phyloP scores from a whole-genome alignment of 1,140 invertebrate genomes.

The Hormaphis cornu region DNA sequence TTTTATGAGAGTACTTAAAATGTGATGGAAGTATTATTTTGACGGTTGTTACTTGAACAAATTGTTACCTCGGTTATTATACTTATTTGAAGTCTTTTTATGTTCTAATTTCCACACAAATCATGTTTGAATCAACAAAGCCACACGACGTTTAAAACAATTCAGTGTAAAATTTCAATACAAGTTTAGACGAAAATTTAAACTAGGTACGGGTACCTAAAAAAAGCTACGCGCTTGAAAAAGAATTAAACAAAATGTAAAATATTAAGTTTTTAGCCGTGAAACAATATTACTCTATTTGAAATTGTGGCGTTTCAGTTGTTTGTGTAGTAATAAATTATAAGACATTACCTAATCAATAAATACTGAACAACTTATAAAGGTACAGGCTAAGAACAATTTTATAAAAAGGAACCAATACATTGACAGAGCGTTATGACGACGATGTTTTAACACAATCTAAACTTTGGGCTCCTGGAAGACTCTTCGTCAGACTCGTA shows the following conservation, averaged over 20 bases:
- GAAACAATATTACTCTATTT: not conserved
- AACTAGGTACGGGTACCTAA: not conserved
- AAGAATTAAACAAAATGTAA: not conserved
- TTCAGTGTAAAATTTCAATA: too few relatives aligned
- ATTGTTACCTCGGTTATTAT: too few relatives aligned
- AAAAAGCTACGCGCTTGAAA: not conserved
- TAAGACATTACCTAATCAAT: not conserved
- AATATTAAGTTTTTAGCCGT: too few relatives aligned
- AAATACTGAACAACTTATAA: conserved; percentile 19
- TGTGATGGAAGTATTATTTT: not conserved
- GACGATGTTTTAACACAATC: not conserved
- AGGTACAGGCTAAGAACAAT: conserved; percentile 2
- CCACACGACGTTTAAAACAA: too few relatives aligned
- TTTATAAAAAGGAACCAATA: conserved; percentile 23
- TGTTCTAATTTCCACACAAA: too few relatives aligned
- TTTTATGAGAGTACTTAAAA: not conserved
- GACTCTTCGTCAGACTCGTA: conserved; percentile 48
- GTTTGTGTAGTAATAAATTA: not conserved
- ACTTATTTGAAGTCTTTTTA: too few relatives aligned
- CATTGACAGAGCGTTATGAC: not conserved
- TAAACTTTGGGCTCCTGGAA: conserved; percentile 36
- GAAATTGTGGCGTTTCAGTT: not conserved
- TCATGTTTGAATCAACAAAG: too few relatives aligned
- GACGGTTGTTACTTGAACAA: too few relatives aligned
- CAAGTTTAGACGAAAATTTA: too few relatives aligned